Evolutionary conservation across 2,888 invertebrate genomes (phyloP).

Genomic region (Philereme vetulata): DNA sequence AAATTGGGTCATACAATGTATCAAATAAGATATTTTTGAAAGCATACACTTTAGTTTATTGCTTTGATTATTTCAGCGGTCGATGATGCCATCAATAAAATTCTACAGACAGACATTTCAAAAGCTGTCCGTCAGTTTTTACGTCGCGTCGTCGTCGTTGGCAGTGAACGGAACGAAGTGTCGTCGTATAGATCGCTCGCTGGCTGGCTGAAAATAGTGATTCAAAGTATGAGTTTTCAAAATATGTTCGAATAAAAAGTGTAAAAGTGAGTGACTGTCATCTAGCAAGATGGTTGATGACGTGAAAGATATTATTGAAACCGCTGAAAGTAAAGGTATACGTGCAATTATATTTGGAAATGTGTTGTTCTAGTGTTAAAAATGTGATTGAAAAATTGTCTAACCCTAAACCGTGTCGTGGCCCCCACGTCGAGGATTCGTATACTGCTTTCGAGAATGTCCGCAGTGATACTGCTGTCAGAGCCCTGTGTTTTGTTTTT

Average conservation of each 20-base stretch:
- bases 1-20: background rate
- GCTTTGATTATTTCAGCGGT: slow-evolving; percentile 7
- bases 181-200: slow-evolving; percentile 81
- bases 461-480: slow-evolving; percentile 69
- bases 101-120: slow-evolving; percentile 23
- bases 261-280: slow-evolving; percentile 81
- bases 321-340: slow-evolving; percentile 82
- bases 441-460: slow-evolving; percentile 77
- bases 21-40: background rate
- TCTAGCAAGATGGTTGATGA: slow-evolving; percentile 83
- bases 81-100: slow-evolving; percentile 49
- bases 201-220: slow-evolving; percentile 82
- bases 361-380: slow-evolving; percentile 74
- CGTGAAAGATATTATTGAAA: slow-evolving; percentile 81
- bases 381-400: slow-evolving; percentile 77
- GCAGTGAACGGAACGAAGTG: slow-evolving; percentile 82
- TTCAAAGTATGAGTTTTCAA: slow-evolving; percentile 82
- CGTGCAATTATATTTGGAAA: slow-evolving; percentile 73
- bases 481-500: slow-evolving; percentile 78
- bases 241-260: slow-evolving; percentile 83
- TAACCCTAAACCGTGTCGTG: slow-evolving; percentile 82
- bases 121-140: slow-evolving; percentile 27
- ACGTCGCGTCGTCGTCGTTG: slow-evolving; percentile 4
- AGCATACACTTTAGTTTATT: background rate
- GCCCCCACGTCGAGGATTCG: slow-evolving; percentile 79